phyloP scores from a whole-genome alignment of 1,140 invertebrate genomes.

The Hycleus phaleratus region DNA sequence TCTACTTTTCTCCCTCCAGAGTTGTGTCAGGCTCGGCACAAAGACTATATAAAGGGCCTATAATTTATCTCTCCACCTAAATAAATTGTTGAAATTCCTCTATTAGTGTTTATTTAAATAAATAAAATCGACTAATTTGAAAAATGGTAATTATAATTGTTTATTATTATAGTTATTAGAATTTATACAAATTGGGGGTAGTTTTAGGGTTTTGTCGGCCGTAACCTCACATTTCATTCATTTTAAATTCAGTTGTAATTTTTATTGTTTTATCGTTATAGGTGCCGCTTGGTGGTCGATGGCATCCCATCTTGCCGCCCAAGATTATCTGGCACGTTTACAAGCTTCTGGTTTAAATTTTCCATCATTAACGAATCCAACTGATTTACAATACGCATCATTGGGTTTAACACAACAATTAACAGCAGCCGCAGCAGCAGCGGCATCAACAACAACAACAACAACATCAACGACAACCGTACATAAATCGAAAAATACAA shows the following conservation, averaged over 20 bases:
- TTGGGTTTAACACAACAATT: conserved; percentile 37
- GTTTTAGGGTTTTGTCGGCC: neutral
- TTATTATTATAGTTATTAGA: neutral
- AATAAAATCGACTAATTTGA: neutral
- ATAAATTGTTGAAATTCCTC: neutral
- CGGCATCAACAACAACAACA: conserved; percentile 26
- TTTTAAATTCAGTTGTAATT: neutral
- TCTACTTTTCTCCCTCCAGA: conserved; percentile 37
- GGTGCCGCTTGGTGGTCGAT: conserved; percentile 82
- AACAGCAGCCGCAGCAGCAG: conserved; percentile 31
- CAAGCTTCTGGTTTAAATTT: conserved; percentile 67
- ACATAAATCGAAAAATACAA: conserved; percentile 36
- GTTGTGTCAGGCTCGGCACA: conserved; percentile 24
- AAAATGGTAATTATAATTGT: conserved; percentile 4
- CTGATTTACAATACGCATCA: conserved; percentile 48
- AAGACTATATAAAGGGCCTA: conserved; percentile 24
- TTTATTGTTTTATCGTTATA: conserved; percentile 33
- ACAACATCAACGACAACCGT: conserved; percentile 20
- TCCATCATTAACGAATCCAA: conserved; percentile 38
- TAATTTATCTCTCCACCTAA: conserved; percentile 16
- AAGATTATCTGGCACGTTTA: conserved; percentile 72
- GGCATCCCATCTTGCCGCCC: conserved; percentile 75
- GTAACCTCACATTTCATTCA: conserved; percentile 13
- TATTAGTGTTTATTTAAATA: neutral
- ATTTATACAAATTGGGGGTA: neutral